A percentile compares a stretch with the other conserved stretches of the same genome.
Conservation (phyloP, 2,888 invertebrate species). For the Slavum lentiscoides region DNA sequence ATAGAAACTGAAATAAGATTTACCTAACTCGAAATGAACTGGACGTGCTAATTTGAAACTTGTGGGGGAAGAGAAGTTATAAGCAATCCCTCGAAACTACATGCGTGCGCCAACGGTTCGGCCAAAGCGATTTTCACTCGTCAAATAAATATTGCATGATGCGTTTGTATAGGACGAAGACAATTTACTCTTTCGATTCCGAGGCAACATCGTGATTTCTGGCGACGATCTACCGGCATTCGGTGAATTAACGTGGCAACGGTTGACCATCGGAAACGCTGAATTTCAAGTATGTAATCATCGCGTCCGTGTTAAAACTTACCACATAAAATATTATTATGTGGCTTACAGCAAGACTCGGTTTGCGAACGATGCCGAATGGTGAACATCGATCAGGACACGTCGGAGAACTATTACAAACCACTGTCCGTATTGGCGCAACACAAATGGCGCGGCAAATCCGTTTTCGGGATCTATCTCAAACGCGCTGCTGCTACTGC, state of each 20-base stretch:
- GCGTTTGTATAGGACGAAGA: conserved; percentile 59
- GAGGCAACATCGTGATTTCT: conserved; percentile 86
- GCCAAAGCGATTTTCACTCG: too few relatives aligned
- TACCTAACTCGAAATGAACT: too few relatives aligned
- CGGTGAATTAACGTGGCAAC: conserved; percentile 72
- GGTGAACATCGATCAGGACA: conserved; percentile 90
- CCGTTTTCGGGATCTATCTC: conserved; percentile 81
- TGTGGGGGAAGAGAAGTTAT: too few relatives aligned
- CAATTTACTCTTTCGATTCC: conserved; percentile 75
- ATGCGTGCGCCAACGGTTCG: too few relatives aligned
- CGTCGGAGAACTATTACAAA: conserved; percentile 77
- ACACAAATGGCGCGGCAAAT: conserved; percentile 71
- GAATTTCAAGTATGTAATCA: conserved; percentile 66
- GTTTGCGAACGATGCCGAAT: conserved; percentile 90
- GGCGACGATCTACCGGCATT: conserved; percentile 71
- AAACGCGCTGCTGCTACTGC: neutral
- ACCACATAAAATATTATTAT: too few relatives aligned
- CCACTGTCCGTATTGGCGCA: conserved; percentile 76
- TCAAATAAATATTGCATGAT: too few relatives aligned
- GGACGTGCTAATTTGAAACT: too few relatives aligned
- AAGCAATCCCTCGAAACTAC: too few relatives aligned
- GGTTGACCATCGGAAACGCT: conserved; percentile 69
- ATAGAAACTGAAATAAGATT: too few relatives aligned
- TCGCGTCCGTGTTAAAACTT: too few relatives aligned
- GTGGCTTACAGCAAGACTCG: conserved; percentile 68